phyloP scores from a whole-genome alignment of 2,797 vertebrate species.

The Lophotriccus pileatus region DNA sequence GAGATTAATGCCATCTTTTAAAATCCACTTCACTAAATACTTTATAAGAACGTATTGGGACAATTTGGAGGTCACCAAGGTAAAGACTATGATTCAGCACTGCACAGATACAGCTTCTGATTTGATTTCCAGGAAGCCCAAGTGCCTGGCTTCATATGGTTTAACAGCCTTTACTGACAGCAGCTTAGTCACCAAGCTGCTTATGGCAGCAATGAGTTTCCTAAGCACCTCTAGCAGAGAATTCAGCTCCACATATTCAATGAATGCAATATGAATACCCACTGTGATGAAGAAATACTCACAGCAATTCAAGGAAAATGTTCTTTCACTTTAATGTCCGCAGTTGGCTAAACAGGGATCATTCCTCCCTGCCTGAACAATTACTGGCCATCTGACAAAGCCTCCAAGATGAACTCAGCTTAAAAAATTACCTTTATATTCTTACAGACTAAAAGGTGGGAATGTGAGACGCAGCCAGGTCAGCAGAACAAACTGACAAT shows the following conservation, averaged over 20 bases:
- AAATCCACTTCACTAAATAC: neutral
- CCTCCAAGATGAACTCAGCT: neutral
- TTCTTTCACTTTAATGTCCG: neutral
- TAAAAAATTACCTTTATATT: neutral
- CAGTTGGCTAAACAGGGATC: neutral
- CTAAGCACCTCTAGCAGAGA: neutral
- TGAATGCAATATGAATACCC: neutral
- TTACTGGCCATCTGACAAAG: neutral
- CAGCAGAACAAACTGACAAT: neutral
- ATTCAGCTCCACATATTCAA: neutral
- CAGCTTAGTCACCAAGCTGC: neutral
- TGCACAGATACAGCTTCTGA: neutral
- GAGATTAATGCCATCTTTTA: neutral
- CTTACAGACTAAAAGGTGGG: neutral
- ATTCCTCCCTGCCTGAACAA: neutral
- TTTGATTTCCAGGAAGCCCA: conserved; percentile 5
- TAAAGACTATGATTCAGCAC: neutral
- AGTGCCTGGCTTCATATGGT: neutral
- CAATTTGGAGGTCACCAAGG: neutral
- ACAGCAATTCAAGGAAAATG: neutral
- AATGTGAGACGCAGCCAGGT: neutral
- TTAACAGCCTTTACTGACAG: conserved; percentile 13
- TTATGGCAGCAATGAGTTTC: neutral
- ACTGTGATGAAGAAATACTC: neutral
- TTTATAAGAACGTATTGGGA: neutral